These are phyloP conservation scores for Gymnocypris eckloni DNA, from an alignment of 2,797 vertebrate genomes.

Conservation along the genomic window DNA sequence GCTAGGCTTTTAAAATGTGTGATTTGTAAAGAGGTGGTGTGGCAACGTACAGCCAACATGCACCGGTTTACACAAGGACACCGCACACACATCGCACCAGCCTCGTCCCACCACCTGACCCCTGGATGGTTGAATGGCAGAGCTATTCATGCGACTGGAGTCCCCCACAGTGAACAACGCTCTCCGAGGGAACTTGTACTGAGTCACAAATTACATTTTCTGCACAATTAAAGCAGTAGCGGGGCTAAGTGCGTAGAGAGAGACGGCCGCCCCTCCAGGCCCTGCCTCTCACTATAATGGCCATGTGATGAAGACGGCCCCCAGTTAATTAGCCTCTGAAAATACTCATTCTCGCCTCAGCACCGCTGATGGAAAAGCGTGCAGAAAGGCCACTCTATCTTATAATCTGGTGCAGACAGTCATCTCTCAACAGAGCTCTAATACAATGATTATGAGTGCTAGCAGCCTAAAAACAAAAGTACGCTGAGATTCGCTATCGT, in stretches of 20 bases:
- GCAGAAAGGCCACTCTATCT: conserved; percentile 72
- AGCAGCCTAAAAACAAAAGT: conserved; percentile 45
- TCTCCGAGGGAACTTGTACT: conserved; percentile 80
- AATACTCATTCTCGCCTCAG: conserved; percentile 76
- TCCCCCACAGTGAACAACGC: conserved; percentile 77
- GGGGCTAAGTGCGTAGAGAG: conserved; percentile 78
- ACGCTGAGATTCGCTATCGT: conserved; percentile 22
- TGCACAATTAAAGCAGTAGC: conserved; percentile 85
- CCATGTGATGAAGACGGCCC: conserved; percentile 83
- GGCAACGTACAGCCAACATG: background rate
- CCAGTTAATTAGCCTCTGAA: conserved; percentile 83
- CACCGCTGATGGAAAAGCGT: conserved; percentile 66
- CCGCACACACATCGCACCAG: conserved; percentile 33
- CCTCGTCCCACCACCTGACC: conserved; percentile 55
- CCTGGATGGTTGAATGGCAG: conserved; percentile 75
- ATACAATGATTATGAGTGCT: conserved; percentile 29
- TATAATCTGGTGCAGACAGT: conserved; percentile 65
- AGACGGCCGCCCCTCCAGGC: conserved; percentile 73
- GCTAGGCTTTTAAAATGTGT: background rate
- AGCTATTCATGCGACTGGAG: conserved; percentile 77
- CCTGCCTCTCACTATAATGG: conserved; percentile 76
- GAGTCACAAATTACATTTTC: conserved; percentile 86
- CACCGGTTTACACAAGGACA: conserved; percentile 54
- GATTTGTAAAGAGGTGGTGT: conserved; percentile 20
- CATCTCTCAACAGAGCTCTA: conserved; percentile 57